phyloP scores from a whole-genome alignment of 2,888 invertebrate species.

The Pseudeuparius sepicola region DNA sequence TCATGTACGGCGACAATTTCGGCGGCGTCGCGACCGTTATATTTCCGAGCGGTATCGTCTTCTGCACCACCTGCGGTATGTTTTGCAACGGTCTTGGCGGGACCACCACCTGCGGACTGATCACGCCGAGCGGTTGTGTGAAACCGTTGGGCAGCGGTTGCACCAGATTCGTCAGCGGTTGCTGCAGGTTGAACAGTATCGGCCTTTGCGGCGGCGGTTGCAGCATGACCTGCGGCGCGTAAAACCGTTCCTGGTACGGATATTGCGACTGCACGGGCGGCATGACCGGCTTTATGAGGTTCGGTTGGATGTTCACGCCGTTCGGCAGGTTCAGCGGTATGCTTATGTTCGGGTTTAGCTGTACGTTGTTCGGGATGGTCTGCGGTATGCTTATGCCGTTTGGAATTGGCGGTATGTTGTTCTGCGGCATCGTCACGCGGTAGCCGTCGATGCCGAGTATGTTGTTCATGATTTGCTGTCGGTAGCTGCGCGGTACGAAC shows the following conservation, averaged over 20 bases:
- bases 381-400: too few species aligned
- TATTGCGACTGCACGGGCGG: constrained; percentile 9
- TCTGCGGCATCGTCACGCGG: too few species aligned
- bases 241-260: constrained; percentile 2
- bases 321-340: constrained; percentile 1
- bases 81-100: constrained; percentile 23
- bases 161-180: too few species aligned
- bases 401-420: too few species aligned
- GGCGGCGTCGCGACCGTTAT: not conserved
- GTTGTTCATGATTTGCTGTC: constrained; percentile 25
- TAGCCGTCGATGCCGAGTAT: too few species aligned
- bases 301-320: not conserved
- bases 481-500: constrained; percentile 57
- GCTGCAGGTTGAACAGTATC: constrained; percentile 9
- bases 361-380: too few species aligned
- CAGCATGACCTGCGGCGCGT: not conserved
- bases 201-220: constrained; percentile 16
- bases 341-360: too few species aligned
- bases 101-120: constrained; percentile 23
- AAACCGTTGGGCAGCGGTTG: constrained; percentile 9
- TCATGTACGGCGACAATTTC: not conserved
- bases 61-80: constrained; percentile 15
- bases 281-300: constrained; percentile 14
- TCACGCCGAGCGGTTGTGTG: constrained; percentile 22
- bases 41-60: not conserved